Evolutionary conservation across 1,140 invertebrate genomes (phyloP), one percentile per base, ranked within the genome.

Genomic region (Globodera rostochiensis): DNA sequence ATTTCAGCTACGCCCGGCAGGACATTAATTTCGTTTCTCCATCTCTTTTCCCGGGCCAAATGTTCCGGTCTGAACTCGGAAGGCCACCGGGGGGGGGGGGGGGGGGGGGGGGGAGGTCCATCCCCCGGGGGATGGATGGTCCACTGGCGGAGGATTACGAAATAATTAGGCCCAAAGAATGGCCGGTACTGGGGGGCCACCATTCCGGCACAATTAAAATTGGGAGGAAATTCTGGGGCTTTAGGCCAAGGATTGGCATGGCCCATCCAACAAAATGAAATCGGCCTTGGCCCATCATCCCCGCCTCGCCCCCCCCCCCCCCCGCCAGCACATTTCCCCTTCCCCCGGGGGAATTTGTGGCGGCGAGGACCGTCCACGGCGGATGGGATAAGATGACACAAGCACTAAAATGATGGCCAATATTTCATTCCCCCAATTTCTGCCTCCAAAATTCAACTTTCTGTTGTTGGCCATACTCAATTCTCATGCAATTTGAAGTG

Each of bases 21-120:
- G 57, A 60, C 57, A 60, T 60, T 60, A 60, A 60, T 60, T 60
- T 60, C 57, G 57, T 60, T 60, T 60, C 25, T 60, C 57, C 57
- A 60, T 60, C 15, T 60, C 13, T 60, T 15, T 3, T 3, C 5
- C 15, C 4, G 4, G 57, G 9, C 13, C 8, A 60, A 60, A 60
- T 60, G 57, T 60, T 60, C 57, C 15, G 57, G 57, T 5, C 15
- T 15, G 4, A 15, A 60, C 8, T 50, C 50, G 50, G 50, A 8
- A 50, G 50, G 50, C 50, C 50, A 50, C 57, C 57, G 57, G 57
- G 6, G 5, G 57, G 57, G 11, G 9, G 15, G 15, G 15, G 57
- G 57, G 9, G 9, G 57, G 57, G 25, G 25, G 2, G 57, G 8
- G 15, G 13, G 13, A 60, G 8, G 3, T 7, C 57, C 3, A 60